Evolutionary conservation across 2,888 invertebrate genomes (phyloP).

Genomic region (Protophormia terraenovae): DNA sequence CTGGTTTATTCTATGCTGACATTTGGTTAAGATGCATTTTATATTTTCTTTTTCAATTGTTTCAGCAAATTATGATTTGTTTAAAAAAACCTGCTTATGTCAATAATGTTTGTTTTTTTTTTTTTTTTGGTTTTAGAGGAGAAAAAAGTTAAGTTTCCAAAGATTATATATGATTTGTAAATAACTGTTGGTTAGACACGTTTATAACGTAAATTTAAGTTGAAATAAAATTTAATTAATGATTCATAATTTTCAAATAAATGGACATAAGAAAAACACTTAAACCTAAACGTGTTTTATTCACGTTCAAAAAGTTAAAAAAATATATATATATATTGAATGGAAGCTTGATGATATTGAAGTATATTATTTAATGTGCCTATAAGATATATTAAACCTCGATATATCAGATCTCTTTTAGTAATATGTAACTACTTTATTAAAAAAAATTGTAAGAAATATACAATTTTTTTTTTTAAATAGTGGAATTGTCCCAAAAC

Average conservation of each 20-base stretch:
- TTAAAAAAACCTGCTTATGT: constrained; percentile 35
- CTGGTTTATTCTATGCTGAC: constrained; percentile 48
- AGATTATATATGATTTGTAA: background rate
- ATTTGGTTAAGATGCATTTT: constrained; percentile 30
- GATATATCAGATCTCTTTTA: no score
- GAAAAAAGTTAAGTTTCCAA: background rate
- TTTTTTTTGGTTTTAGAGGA: background rate
- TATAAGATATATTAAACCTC: no score
- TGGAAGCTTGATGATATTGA: no score
- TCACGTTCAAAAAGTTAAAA: no score
- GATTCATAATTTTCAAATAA: background rate
- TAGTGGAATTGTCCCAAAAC: no score
- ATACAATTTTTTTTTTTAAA: no score
- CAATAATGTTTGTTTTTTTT: constrained; percentile 8
- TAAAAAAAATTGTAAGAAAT: no score
- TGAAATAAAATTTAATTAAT: background rate
- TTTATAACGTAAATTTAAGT: constrained; percentile 13
- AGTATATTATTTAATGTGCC: no score
- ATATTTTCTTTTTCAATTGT: constrained; percentile 35
- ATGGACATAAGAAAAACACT: background rate
- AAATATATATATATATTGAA: no score
- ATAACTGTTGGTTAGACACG: background rate
- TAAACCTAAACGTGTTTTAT: no score
- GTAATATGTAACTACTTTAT: no score
- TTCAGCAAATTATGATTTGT: constrained; percentile 44